phyloP scores from a whole-genome alignment of 2,113 vertebrate genomes.

The Oncorhynchus mykiss region DNA sequence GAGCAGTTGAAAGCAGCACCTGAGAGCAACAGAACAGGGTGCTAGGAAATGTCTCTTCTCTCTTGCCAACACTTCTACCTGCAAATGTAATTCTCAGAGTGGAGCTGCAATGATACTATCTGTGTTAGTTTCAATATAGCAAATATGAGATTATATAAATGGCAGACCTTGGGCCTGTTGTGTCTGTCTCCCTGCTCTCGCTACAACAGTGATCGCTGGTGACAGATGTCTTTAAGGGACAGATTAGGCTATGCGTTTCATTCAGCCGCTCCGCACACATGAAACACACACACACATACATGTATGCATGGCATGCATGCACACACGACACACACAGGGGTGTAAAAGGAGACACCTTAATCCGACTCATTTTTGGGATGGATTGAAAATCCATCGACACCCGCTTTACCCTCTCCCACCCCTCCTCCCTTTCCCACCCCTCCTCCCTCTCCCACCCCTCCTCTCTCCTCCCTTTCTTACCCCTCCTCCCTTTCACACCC shows the following conservation, averaged over 20 bases:
- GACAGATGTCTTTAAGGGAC: slow-evolving; percentile 82
- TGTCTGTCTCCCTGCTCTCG: slow-evolving; percentile 39
- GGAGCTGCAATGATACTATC: slow-evolving; percentile 70
- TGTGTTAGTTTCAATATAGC: slow-evolving; percentile 76
- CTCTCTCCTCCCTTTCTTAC: accelerated
- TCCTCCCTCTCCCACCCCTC: no score
- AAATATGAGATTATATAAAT: slow-evolving; percentile 72
- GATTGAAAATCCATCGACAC: slow-evolving; percentile 20
- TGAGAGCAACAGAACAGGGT: slow-evolving; percentile 38
- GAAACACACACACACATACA: slow-evolving; percentile 30
- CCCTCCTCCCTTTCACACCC: no score
- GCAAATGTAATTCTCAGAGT: slow-evolving; percentile 70
- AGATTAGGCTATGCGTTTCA: slow-evolving; percentile 74
- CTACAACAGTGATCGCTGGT: slow-evolving; percentile 79
- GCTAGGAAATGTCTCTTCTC: neutral
- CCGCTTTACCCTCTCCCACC: slow-evolving; percentile 9
- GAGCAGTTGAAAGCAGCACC: slow-evolving; percentile 44
- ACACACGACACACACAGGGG: slow-evolving; percentile 4
- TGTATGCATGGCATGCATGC: slow-evolving; percentile 4
- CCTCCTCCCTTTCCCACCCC: no score
- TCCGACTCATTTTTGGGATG: slow-evolving; percentile 22
- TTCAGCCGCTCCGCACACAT: slow-evolving; percentile 44
- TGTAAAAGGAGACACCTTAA: slow-evolving; percentile 45
- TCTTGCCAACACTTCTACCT: slow-evolving; percentile 63
- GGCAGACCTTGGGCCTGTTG: slow-evolving; percentile 68